These are phyloP conservation scores for Tortricodes alternella DNA, from an alignment of 2,888 invertebrate species.

Conservation along the genomic window DNA sequence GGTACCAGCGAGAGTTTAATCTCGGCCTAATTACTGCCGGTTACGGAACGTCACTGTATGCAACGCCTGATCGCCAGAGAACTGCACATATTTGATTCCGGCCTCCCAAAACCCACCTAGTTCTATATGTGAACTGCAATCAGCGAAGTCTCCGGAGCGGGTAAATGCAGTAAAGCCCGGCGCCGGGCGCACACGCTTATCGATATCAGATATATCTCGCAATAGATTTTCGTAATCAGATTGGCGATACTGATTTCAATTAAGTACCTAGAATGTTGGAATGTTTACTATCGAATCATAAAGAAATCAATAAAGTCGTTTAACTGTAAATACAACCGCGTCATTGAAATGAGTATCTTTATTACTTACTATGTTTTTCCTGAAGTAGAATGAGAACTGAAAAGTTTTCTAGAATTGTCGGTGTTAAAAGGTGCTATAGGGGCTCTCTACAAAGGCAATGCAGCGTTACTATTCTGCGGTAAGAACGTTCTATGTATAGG, in stretches of 20 bases:
- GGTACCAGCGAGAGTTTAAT: constrained; percentile 52
- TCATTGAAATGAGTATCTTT: constrained; percentile 10
- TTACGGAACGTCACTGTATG: constrained; percentile 48
- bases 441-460: constrained; percentile 7
- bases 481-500: constrained; percentile 20
- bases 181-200: constrained; percentile 35
- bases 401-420: neutral
- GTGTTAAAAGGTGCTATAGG: neutral
- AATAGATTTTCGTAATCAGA: constrained; percentile 27
- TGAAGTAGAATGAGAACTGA: neutral
- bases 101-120: constrained; percentile 35
- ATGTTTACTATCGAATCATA: constrained; percentile 19
- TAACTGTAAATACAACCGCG: neutral
- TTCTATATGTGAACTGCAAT: constrained; percentile 53
- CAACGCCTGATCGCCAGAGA: constrained; percentile 40
- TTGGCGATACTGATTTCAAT: constrained; percentile 17
- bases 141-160: constrained; percentile 50
- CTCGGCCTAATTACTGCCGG: constrained; percentile 62
- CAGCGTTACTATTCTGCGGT: constrained; percentile 12
- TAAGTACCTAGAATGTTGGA: constrained; percentile 21
- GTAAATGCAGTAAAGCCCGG: constrained; percentile 39
- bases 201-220: constrained; percentile 23
- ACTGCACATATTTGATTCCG: constrained; percentile 52
- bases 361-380: constrained; percentile 9
- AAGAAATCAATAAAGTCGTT: constrained; percentile 15